Base-by-base conservation (phyloP, 2,113 vertebrate species). In the Cryptotis parvus region DNA sequence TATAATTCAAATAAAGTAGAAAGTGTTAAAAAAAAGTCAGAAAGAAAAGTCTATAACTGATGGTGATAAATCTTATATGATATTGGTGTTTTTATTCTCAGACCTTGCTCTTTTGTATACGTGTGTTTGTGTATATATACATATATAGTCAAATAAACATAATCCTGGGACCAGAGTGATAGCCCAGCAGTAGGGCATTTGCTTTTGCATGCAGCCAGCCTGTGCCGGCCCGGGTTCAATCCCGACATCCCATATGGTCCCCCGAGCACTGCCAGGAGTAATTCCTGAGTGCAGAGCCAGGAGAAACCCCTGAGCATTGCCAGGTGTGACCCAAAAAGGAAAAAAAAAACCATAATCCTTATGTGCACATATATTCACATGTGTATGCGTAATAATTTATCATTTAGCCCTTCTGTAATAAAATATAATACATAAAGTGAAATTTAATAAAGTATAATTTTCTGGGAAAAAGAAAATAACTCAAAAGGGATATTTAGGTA, bases 61-160 rank as follows among this genome's bases (percentile, higher is more conserved):
- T 79, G 18, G 24, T 73, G 66, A 78, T 43, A 92, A 83, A 91
- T 92, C 22, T 29, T 73, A 61, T 84, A n/a, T 9, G 20, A 18
- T 73, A 58, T 92, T 68, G 9, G 1, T 81, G 22, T 78, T 81
- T 90, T 77, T 52, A 77, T 20, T 74, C 11, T 24, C 92, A 73
- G 22, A 55, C 41, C 52, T 86, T 79, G 2, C 65, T 91, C 58
- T 89, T 3, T 22, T 61, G 58, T 33, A 43, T 49, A 14, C 55
- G n/a, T 37, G 45, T 35, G 5, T 58, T 11, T 83, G 4, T 43
- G 5, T 41, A 33, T 31, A 4, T 41, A 27, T 15, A 33, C 49
- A 14, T 74, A 4, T 63, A 45, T 58, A 26, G 31, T 16, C 35
- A 24, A 45, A 3, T 4, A 77, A 12, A 70, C 6, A 61, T 20